These are phyloP conservation scores for Gisinianus flammeolus DNA, from an alignment of 2,888 invertebrate species.

Conservation along the genomic window DNA sequence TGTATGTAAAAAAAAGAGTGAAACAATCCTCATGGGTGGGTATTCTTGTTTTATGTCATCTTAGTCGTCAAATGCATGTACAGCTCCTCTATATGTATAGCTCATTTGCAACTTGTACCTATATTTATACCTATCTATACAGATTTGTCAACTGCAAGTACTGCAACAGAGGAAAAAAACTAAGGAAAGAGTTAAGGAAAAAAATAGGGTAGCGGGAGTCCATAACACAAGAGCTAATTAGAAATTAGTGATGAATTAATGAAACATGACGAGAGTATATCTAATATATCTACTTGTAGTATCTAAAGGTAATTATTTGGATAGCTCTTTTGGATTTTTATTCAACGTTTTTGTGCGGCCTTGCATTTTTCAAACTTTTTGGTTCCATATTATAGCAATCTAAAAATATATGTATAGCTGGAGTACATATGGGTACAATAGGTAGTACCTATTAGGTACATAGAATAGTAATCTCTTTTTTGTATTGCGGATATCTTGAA, in stretches of 20 bases:
- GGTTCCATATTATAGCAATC: too few species aligned
- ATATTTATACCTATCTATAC: background rate
- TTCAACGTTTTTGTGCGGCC: background rate
- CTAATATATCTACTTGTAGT: background rate
- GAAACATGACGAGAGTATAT: conserved; percentile 22
- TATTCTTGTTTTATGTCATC: background rate
- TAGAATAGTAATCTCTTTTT: too few species aligned
- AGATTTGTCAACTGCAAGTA: too few species aligned
- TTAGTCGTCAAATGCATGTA: background rate
- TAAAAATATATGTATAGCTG: too few species aligned
- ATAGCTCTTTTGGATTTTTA: too few species aligned
- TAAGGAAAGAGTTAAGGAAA: too few species aligned
- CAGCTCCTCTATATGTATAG: background rate
- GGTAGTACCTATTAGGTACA: too few species aligned
- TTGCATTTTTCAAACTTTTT: too few species aligned
- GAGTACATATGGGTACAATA: too few species aligned
- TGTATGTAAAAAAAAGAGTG: background rate
- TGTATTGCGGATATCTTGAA: too few species aligned
- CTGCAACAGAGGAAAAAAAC: too few species aligned
- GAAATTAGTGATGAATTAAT: conserved; percentile 26
- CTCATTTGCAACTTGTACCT: background rate
- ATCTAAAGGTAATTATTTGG: too few species aligned
- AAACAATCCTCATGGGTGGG: background rate
- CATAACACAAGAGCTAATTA: conserved; percentile 11
- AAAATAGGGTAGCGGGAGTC: conserved; percentile 3